A percentile compares a stretch with the other conserved stretches of the same genome.
Evolutionary conservation across 2,888 invertebrate genomes (phyloP).

Genomic region (Euspilapteryx auroguttella): DNA sequence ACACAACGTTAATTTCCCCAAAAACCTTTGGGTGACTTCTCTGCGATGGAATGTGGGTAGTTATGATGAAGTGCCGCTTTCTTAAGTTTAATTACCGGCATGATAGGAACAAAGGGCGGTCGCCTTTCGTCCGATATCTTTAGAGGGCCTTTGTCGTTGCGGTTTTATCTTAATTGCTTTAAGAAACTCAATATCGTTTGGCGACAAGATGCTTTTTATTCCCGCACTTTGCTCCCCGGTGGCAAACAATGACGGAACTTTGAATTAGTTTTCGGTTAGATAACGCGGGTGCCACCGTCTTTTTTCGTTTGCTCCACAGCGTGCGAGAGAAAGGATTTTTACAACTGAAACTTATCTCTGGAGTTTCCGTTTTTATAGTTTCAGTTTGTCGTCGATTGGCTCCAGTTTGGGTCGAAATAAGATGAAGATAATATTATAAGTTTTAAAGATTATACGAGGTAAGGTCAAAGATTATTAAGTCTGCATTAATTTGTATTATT

Average conservation of each 20-base stretch:
- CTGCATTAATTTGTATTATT: too few species aligned
- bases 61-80: slow-evolving; percentile 2
- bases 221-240: slow-evolving; percentile 26
- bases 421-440: too few species aligned
- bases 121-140: slow-evolving; percentile 14
- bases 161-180: slow-evolving; percentile 57
- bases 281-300: slow-evolving; percentile 17
- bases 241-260: slow-evolving; percentile 50
- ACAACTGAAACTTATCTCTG: too few species aligned
- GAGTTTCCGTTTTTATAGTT: too few species aligned
- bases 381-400: too few species aligned
- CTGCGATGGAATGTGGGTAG: slow-evolving; percentile 1
- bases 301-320: too few species aligned
- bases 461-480: too few species aligned
- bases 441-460: too few species aligned
- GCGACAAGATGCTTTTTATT: slow-evolving; percentile 54
- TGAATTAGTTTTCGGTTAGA: slow-evolving; percentile 51
- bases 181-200: slow-evolving; percentile 55
- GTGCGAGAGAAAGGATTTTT: too few species aligned
- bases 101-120: slow-evolving; percentile 22
- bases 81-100: slow-evolving; percentile 4
- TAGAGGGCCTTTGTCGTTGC: slow-evolving; percentile 35
- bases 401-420: too few species aligned
- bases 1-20: too few species aligned
- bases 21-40: slow-evolving; percentile 1